Evolutionary conservation across 2,888 invertebrate species (phyloP).

Genomic region (Xestobium rufovillosum): DNA sequence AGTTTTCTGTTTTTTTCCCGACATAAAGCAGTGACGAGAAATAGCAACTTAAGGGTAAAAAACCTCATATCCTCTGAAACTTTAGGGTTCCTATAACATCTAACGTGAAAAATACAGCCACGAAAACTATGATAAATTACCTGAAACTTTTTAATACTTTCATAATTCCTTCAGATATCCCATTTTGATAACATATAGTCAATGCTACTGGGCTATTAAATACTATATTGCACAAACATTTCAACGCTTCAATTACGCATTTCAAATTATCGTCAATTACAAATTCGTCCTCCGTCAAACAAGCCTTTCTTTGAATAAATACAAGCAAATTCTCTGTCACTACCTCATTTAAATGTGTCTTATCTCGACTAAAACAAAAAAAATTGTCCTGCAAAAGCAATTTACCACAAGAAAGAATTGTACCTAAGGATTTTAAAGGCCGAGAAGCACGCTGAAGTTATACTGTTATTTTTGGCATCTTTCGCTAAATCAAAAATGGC

Average conservation of each 20-base stretch:
- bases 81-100: constrained; percentile 46
- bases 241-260: constrained; percentile 69
- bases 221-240: constrained; percentile 82
- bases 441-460: constrained; percentile 52
- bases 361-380: constrained; percentile 74
- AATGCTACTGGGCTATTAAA: constrained; percentile 65
- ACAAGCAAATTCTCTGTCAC: constrained; percentile 58
- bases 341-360: constrained; percentile 59
- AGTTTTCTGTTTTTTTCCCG: constrained; percentile 58
- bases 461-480: constrained; percentile 38
- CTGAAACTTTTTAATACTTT: constrained; percentile 62
- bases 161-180: constrained; percentile 63
- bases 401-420: background rate
- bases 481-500: constrained; percentile 53
- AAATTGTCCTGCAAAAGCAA: too few relatives aligned
- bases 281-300: constrained; percentile 46
- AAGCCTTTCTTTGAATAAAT: constrained; percentile 60
- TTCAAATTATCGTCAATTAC: constrained; percentile 45
- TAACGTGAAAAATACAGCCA: background rate
- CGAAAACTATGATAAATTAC: constrained; percentile 20
- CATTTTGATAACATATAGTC: constrained; percentile 52
- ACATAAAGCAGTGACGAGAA: constrained; percentile 80
- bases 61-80: constrained; percentile 66
- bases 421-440: constrained; percentile 62
- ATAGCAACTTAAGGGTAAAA: constrained; percentile 82